phyloP scores from a whole-genome alignment of 2,113 vertebrate species.

The Oryzias celebensis region DNA sequence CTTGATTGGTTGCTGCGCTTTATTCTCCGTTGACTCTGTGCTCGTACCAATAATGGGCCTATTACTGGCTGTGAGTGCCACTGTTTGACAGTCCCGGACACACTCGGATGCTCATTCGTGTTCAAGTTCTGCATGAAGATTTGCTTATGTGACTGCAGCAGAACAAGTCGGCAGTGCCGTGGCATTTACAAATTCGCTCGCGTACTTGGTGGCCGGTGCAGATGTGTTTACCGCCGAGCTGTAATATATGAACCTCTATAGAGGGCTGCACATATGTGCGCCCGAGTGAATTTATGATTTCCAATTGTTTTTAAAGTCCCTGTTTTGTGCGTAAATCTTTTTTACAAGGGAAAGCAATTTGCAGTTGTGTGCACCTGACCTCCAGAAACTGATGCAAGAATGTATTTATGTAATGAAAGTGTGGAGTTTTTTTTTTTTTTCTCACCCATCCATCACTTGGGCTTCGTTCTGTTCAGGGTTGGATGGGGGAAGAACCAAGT shows the following conservation, averaged over 20 bases:
- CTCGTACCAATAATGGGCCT: constrained; percentile 62
- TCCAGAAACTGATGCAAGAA: not conserved
- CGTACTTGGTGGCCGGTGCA: not conserved
- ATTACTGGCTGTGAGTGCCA: constrained; percentile 56
- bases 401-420: not conserved
- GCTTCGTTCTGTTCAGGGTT: too few relatives aligned
- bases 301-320: constrained; percentile 16
- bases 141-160: constrained; percentile 7
- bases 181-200: constrained; percentile 5
- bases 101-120: constrained; percentile 33
- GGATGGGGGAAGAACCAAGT: too few relatives aligned
- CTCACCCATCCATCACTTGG: too few relatives aligned
- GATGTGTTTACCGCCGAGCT: not conserved
- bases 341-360: constrained; percentile 5
- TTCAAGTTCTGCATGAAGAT: constrained; percentile 13
- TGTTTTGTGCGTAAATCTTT: constrained; percentile 20
- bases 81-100: constrained; percentile 52
- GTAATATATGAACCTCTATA: not conserved
- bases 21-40: constrained; percentile 49
- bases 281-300: constrained; percentile 11
- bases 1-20: constrained; percentile 46
- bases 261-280: too few relatives aligned
- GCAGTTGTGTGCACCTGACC: not conserved
- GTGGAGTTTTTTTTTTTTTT: not conserved
- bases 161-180: constrained; percentile 11